Evolutionary conservation across 2,113 vertebrate species (phyloP), one percentile per base, ranked within the genome.

Genomic region (Struthidea cinerea): DNA sequence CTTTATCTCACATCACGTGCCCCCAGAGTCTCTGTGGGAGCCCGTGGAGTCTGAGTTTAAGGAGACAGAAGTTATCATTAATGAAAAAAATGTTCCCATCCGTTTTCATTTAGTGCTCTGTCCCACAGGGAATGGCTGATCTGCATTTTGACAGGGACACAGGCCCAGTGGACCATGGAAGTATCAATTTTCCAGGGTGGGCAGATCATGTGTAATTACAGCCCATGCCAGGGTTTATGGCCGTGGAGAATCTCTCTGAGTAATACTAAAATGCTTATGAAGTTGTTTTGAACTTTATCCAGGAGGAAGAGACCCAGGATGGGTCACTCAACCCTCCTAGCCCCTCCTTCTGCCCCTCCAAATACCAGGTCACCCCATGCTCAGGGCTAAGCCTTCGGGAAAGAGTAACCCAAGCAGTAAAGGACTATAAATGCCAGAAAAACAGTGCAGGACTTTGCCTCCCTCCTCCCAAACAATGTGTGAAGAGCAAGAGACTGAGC

Each of bases 141-240:
- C 77, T 97, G 83, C 93, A 93, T 96, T 95, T 87, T 91, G 86
- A 94, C 83, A 71, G 92, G 81, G 93, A 92, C 79, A 65, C 39
- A 20, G 56, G 79, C 27, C 77, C 94, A 95, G 53, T 39, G 68
- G 94, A 97, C 90, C 94, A 82, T 92, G 77, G 91, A 91, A 93
- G 83, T 84, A 95, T 95, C 94, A 91, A 82, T 96, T 95, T 96
- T 97, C 88, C 70, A 68, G 70, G 95, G 90, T 77, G 86, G 87
- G 84, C 68, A 92, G 74, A 87, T 81, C 64, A 3, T 73, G 91
- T 92, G 75, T 93, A 95, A 96, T 97, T 96, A 95, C n/a, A 96
- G 88, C 93, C 81, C 47, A 17, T 96, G 84, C 35, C 88, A 86
- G 49, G 33, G 70, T 93, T 96, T 95, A 95, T 35, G 42, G 88